phyloP scores from a whole-genome alignment of 2,113 vertebrate species.

The Notechis scutatus region DNA sequence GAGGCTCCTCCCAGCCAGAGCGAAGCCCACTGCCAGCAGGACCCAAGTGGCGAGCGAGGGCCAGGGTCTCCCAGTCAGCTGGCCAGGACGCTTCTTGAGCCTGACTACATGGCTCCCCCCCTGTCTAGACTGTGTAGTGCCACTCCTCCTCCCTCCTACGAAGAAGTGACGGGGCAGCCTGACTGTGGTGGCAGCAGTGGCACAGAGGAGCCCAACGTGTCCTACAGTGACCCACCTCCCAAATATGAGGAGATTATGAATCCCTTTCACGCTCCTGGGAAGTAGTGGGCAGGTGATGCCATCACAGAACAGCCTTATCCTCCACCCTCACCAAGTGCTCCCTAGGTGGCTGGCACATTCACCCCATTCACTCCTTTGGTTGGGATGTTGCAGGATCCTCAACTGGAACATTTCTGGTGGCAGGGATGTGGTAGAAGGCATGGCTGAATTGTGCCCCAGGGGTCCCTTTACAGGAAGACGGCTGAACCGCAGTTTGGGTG shows the following conservation, averaged over 20 bases:
- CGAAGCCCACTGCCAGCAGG: constrained; percentile 59
- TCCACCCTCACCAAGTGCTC: constrained; percentile 55
- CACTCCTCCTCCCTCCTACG: constrained; percentile 85
- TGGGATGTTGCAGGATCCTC: not conserved
- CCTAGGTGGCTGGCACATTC: not conserved
- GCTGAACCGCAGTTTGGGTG: not conserved
- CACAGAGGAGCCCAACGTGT: constrained; percentile 74
- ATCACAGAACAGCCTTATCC: constrained; percentile 72
- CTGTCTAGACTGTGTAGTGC: constrained; percentile 82
- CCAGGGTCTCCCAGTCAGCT: constrained; percentile 49
- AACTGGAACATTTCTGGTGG: not conserved
- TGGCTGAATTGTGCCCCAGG: too few relatives aligned
- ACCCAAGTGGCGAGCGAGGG: constrained; percentile 40
- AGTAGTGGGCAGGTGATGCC: constrained; percentile 63
- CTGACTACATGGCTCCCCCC: constrained; percentile 70
- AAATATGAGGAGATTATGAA: constrained; percentile 88
- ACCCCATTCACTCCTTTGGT: not conserved
- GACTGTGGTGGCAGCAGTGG: constrained; percentile 83
- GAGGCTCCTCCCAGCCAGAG: constrained; percentile 72
- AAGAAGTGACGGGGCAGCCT: constrained; percentile 83
- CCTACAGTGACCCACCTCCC: constrained; percentile 82
- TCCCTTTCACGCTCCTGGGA: constrained; percentile 47
- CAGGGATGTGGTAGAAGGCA: not conserved
- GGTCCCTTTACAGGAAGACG: not conserved
- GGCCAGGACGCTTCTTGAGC: constrained; percentile 70